These are phyloP conservation scores for Asteroscopus sphinx DNA, from an alignment of 2,888 invertebrate genomes.

Conservation along the genomic window DNA sequence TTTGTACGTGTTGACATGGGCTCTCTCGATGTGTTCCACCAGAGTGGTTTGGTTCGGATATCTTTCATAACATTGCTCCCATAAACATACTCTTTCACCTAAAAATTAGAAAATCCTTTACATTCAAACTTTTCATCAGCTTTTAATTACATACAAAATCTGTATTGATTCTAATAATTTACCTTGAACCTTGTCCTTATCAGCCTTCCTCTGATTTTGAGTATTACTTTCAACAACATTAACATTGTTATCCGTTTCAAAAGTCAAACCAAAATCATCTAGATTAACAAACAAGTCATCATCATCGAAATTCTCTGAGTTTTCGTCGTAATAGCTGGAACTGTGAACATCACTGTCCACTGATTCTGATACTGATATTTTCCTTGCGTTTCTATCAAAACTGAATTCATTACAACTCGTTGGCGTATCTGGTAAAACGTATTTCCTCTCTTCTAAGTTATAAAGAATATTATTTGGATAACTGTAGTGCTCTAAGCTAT, in stretches of 20 bases:
- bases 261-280: constrained; percentile 82
- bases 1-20: constrained; percentile 96
- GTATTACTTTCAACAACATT: constrained; percentile 52
- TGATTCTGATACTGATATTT: constrained; percentile 82
- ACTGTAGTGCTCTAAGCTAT: constrained; percentile 84
- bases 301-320: constrained; percentile 83
- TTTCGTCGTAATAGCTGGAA: constrained; percentile 82
- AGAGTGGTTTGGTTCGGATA: constrained; percentile 95
- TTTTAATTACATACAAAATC: no score
- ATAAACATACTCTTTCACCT: constrained; percentile 92
- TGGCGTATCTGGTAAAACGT: constrained; percentile 82
- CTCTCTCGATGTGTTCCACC: constrained; percentile 95
- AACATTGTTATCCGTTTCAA: constrained; percentile 75
- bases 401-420: constrained; percentile 83
- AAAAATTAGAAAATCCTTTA: no score
- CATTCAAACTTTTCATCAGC: no score
- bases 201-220: constrained; percentile 66
- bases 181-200: constrained; percentile 81
- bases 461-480: constrained; percentile 85
- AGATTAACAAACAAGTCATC: constrained; percentile 85
- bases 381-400: constrained; percentile 78
- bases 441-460: constrained; percentile 80
- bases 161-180: constrained; percentile 14
- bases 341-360: constrained; percentile 85
- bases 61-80: constrained; percentile 95